These are phyloP conservation scores for Myathropa florea DNA, from an alignment of 2,888 invertebrate species.

Conservation along the genomic window DNA sequence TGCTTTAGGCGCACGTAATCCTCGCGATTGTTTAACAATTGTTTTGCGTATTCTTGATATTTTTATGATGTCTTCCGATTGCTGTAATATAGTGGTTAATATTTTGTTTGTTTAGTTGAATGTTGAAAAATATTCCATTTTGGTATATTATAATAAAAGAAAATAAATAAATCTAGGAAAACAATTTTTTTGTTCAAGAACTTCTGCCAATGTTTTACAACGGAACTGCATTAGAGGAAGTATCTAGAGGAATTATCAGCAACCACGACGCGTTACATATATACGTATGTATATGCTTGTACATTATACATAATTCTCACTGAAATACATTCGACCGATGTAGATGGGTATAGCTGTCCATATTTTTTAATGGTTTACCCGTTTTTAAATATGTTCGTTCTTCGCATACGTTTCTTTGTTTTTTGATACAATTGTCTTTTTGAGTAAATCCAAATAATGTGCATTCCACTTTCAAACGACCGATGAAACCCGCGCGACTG, in stretches of 20 bases:
- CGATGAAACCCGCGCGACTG: conserved; percentile 7
- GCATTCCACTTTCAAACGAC: conserved; percentile 21
- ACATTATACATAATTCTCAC: background rate
- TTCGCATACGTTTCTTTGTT: background rate
- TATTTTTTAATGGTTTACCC: background rate
- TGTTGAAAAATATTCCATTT: conserved; percentile 17
- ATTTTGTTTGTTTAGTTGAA: conserved; percentile 20
- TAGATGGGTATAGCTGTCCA: background rate
- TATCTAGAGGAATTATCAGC: background rate
- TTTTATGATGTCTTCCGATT: conserved; percentile 27
- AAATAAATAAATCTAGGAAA: conserved; percentile 24
- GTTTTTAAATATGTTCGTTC: background rate
- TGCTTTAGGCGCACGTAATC: background rate
- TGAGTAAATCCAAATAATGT: background rate
- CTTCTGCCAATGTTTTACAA: background rate
- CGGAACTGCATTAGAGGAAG: background rate
- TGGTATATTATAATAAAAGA: conserved; percentile 1
- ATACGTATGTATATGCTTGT: background rate
- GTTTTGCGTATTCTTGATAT: conserved; percentile 13
- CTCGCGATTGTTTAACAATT: conserved; percentile 5
- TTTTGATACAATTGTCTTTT: background rate
- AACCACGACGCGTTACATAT: background rate
- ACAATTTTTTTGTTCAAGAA: background rate
- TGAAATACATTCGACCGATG: background rate
- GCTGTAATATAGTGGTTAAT: conserved; percentile 65